Evolutionary conservation across 23 tunicate species (phyloP), one percentile per base, ranked within the genome.

Genomic region (Halocynthia aurantium): DNA sequence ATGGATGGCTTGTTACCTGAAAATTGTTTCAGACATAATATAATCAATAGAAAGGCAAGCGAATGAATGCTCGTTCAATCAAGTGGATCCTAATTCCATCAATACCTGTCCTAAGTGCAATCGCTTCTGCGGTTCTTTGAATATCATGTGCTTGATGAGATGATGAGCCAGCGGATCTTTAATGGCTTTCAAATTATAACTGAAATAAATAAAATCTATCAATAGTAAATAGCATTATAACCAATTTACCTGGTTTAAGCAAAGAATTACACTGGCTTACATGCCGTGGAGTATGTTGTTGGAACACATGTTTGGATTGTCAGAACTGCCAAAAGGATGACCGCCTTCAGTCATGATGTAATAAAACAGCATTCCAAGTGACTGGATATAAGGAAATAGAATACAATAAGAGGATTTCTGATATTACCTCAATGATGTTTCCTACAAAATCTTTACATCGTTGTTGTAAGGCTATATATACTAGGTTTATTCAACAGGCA

Each of bases 271-370:
- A 80, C 53, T 19, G 8, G 77, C 94, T 82, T 65, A 87, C 94
- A 61, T 64, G 52, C 87, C 87, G 19, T 76, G 69, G 52, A 13
- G 52, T 53, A 87, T 82, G 80, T 82, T 87, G 83, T 53, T 67
- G 44, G 82, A 22, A 76, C 94, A 87, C 10, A 76, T 80, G n/a
- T 74, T 71, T 10, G 94, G 80, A 52, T 61, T 65, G 15, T 74
- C 76, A 0, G 87, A 88, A 82, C 86, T 86, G 0, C 98, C 98
- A 62, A 78, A 92, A 9, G 98, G 98, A 78, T 92, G 98, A 11
- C 81, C 70, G 12, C 98, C 98, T 52, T 74, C 81, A 44, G 88
- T 92, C 7, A 83, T 8, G 7, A 92, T 75, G 67, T 86, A 92
- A 57, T 71, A 85, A 66, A 92, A 71, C 22, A 92, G 12, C 93